These are phyloP conservation scores for Atta colombica DNA, from an alignment of 1,140 invertebrate genomes.

Conservation along the genomic window DNA sequence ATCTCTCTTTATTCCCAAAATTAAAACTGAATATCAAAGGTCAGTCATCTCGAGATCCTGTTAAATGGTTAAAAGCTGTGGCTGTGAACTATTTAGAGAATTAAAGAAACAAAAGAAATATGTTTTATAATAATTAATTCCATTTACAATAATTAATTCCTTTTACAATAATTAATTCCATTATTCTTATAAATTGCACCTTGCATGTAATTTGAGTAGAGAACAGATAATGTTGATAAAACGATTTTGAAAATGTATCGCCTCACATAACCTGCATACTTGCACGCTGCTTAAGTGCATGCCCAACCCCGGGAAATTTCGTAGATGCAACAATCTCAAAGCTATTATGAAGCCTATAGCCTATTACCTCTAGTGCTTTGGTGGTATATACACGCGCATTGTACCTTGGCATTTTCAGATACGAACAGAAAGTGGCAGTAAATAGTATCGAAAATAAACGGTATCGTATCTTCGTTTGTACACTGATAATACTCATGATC, in stretches of 20 bases:
- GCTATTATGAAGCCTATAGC: constrained; percentile 66
- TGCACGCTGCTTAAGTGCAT: constrained; percentile 63
- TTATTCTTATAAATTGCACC: neutral
- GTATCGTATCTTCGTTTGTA: constrained; percentile 18
- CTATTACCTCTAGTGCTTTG: constrained; percentile 65
- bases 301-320: constrained; percentile 65
- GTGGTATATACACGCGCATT: neutral
- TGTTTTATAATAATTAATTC: neutral
- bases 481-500: neutral
- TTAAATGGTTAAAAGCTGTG: neutral
- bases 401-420: constrained; percentile 7
- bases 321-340: constrained; percentile 68
- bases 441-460: constrained; percentile 37
- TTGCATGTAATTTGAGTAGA: neutral
- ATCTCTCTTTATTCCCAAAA: constrained; percentile 11
- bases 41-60: neutral
- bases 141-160: neutral
- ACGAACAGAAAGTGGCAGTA: neutral
- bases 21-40: neutral
- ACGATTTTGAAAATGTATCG: constrained; percentile 48
- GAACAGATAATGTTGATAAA: neutral
- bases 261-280: constrained; percentile 26
- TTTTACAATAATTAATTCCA: neutral
- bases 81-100: neutral
- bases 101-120: neutral